Base-by-base conservation (phyloP, 2,113 vertebrate species). In the Misgurnus anguillicaudatus region DNA sequence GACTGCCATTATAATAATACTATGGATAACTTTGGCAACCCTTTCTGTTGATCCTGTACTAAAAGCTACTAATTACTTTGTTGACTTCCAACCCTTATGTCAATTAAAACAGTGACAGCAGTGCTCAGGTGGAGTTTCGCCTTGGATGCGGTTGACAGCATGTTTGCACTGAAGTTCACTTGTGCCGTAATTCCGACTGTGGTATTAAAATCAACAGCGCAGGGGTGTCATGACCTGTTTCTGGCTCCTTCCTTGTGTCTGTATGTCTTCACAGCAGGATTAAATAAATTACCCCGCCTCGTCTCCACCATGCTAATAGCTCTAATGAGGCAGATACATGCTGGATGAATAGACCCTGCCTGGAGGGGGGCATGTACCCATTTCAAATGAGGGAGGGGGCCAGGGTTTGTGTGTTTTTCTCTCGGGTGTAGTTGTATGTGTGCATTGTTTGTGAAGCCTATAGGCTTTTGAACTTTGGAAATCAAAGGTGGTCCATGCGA, bases 261-360 rank as follows among this genome's bases (percentile, higher is more conserved):
- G 53, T 64, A 21, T 71, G 73, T 71, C 69, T 48, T 85, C 84
- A 77, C 81, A 77, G 81, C 74, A 80, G 78, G 81, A 66, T 78
- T 80, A 80, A 57, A 85, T 83, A 78, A 80, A 85, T 76, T 70
- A 62, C 83, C 70, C 78, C 82, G 65, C 82, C 82, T 64, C 48
- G 61, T 79, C 80, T 80, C 66, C 77, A 71, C 77, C 77, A 85
- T 85, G 83, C 74, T 85, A 85, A 85, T 85, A 80, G 75, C 78
- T 45, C 78, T 80, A 80, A 84, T 84, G 82, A 84, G 48, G 38
- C 75, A 64, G 79, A 81, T 64, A 81, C 78, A 80, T 38, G 57
- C 74, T 16, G 16, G 1, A 63, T 84, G 74, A 84, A 80, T 83
- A 80, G 82, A 74, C 68, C 17, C 17, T 61, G 68, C 75, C 82